Conservation (phyloP, 2,797 vertebrate species). For the Pangasius krempfi region DNA sequence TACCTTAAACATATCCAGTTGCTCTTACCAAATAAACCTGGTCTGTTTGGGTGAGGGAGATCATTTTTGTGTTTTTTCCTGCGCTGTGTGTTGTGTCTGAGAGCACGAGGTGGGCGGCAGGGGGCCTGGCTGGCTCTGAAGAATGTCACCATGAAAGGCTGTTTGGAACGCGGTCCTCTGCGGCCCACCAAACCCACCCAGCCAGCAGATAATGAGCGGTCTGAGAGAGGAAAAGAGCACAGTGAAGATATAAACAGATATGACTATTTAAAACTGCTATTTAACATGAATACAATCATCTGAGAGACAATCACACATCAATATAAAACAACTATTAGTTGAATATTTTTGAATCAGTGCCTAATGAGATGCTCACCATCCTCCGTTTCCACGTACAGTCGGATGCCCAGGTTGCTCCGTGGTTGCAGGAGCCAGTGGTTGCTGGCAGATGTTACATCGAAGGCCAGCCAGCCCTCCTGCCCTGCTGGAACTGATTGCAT, state of each 20-base stretch:
- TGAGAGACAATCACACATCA: background rate
- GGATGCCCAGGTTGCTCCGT: slow-evolving; percentile 86
- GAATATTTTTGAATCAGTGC: background rate
- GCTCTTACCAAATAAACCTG: slow-evolving; percentile 83
- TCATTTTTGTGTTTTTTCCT: slow-evolving; percentile 81
- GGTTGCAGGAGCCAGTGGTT: slow-evolving; percentile 86
- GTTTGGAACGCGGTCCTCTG: slow-evolving; percentile 86
- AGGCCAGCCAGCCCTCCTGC: slow-evolving; percentile 92
- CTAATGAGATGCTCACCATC: slow-evolving; percentile 76
- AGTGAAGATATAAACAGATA: slow-evolving; percentile 31
- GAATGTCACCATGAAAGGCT: slow-evolving; percentile 97
- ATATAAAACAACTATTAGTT: background rate
- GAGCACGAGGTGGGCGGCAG: slow-evolving; percentile 77
- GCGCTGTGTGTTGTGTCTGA: slow-evolving; percentile 70
- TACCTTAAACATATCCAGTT: background rate
- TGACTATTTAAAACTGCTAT: background rate
- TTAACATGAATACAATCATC: background rate
- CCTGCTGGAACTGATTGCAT: slow-evolving; percentile 85
- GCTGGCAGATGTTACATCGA: slow-evolving; percentile 90
- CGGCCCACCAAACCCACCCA: slow-evolving; percentile 88
- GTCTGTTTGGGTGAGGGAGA: slow-evolving; percentile 81
- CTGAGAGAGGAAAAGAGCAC: slow-evolving; percentile 66
- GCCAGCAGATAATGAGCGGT: slow-evolving; percentile 85
- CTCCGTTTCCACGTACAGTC: slow-evolving; percentile 91
- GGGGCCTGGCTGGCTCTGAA: slow-evolving; percentile 85